Evolutionary conservation across 1,140 invertebrate species (phyloP).

Genomic region (Maconellicoccus hirsutus): DNA sequence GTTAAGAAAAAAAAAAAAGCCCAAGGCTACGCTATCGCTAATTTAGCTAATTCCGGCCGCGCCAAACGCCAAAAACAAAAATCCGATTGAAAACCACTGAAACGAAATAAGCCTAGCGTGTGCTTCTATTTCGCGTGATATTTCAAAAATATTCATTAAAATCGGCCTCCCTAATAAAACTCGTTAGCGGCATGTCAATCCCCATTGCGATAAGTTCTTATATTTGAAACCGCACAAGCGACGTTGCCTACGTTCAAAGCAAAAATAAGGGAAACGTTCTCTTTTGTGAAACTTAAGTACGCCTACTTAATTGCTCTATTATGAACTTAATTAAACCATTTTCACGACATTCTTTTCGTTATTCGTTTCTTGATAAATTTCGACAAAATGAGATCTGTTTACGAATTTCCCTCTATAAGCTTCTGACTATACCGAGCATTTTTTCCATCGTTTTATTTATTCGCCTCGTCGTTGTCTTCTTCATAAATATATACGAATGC

Average conservation of each 20-base stretch:
- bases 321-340: conserved; percentile 20
- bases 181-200: conserved; percentile 21
- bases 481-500: too few species aligned
- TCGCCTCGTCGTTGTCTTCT: too few species aligned
- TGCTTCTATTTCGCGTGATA: neutral
- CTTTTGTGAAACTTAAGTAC: conserved; percentile 23
- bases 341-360: conserved; percentile 16
- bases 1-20: too few species aligned
- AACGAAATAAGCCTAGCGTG: conserved; percentile 16
- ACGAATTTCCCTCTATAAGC: neutral
- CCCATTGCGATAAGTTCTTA: conserved; percentile 21
- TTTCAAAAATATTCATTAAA: conserved; percentile 23
- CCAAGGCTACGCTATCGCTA: too few species aligned
- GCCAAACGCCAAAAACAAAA: neutral
- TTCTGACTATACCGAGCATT: neutral
- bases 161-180: conserved; percentile 18
- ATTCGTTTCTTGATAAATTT: neutral
- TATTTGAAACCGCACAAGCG: conserved; percentile 20
- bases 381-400: neutral
- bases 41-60: too few species aligned
- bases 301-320: conserved; percentile 15
- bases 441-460: too few species aligned
- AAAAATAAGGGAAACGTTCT: conserved; percentile 18
- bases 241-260: neutral
- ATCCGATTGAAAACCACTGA: conserved; percentile 18